Evolutionary conservation across 1,140 invertebrate species (phyloP), one percentile per base, ranked within the genome.

Genomic region (Zaprionus taronus): DNA sequence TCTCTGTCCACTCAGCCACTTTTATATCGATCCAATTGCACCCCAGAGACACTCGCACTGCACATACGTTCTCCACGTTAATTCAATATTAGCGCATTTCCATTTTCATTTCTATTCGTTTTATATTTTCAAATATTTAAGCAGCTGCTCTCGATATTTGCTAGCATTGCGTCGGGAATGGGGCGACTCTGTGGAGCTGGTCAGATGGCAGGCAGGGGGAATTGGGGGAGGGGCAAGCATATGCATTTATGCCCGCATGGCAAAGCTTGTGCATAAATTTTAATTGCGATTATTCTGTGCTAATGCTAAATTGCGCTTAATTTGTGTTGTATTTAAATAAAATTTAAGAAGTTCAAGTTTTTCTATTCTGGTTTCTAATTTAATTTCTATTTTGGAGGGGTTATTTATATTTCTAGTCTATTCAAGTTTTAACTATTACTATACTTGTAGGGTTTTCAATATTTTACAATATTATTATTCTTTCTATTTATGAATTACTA

Each of bases 121-220:
- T 74, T 49, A 70, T 55, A 70, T 70, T 75, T 20, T 67, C 64
- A 82, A 85, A 85, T 86, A 85, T 85, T 85, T 79, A 60, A 81
- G 47, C 82, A 85, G 82, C 71, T 74, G 82, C 57, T 47, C 34
- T 14, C 58, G 47, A 24, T 51, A 51, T 51, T 22, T 22, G 20
- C 47, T 1, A 51, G 20, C 20, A 20, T 51, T 51, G 47, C 20
- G 47, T 22, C 6, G 47, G 20, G 3, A 12, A 12, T 4, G 2
- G n/a, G 2, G 41, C 6, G 11, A 47, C 2, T 7, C 41, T 47
- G 41, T 7, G n/a, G 6, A 17, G 5, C 36, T 17, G 7, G 9
- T 3, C 31, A 34, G 3, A 11, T 11, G 41, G 7, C 2, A 2
- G 6, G 17, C 7, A 15, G 41, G 41, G 41, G 15, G 2, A 14